Base-by-base conservation (phyloP, 2,113 vertebrate species). In the Macquaria ambigua region DNA sequence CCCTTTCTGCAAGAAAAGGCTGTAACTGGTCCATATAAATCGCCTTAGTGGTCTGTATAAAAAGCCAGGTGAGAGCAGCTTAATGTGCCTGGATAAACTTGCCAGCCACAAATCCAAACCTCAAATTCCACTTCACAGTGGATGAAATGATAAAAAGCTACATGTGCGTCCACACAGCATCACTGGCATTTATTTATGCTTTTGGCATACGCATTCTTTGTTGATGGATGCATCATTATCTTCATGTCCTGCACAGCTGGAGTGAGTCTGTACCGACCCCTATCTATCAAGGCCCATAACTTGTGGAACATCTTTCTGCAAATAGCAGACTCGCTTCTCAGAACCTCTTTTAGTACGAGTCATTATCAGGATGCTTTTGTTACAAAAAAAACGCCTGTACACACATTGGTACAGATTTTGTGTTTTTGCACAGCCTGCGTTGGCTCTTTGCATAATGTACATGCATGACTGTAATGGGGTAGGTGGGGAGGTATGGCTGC, bases 81-180 rank as follows among this genome's bases (percentile, higher is more conserved):
- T 87, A 80, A 91, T 79, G 84, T 81, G 73, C 90, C 77, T 88
- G 83, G 91, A 91, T 94, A 86, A 93, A 92, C 85, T 93, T 83
- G 81, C 88, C 83, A 89, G 83, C 90, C 72, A 63, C 90, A 91
- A 90, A 93, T 88, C 90, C 59, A 76, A 90, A 92, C 87, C 80
- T 85, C 52, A 81, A 91, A 92, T 94, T 94, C 92, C 90, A 86
- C 80, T 92, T 90, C 90, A 92, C 91, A 89, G 89, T 86, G 84
- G 91, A 92, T 94, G 93, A 83, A 89, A 74, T 87, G 92, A 95
- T 95, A 93, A 93, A 48, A 85, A n/a, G 74, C 79, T 74, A 39
- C 48, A 80, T 92, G 80, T 86, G 82, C 74, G 23, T 90, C 83
- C 79, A 6, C 75, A 23, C 68, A 72, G 53, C 76, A 64, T 84